Conservation (phyloP, 2,113 vertebrate genomes). For the Platysternon megacephalum region DNA sequence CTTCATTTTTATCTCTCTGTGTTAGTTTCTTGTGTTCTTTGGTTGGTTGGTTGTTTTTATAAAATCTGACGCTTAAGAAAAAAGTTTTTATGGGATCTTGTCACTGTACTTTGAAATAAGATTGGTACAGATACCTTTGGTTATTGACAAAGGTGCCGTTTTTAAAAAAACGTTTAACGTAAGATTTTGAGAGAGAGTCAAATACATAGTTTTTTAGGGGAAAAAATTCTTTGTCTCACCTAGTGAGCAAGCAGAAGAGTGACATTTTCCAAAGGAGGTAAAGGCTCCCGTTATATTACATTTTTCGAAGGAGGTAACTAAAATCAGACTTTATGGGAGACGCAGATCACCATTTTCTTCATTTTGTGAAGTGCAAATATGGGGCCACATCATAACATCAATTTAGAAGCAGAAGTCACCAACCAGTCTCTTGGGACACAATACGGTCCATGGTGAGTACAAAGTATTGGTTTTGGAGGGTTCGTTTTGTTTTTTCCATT, state of each 20-base stretch:
- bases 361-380: not conserved
- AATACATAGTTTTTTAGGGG: not conserved
- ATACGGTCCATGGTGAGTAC: not conserved
- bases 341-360: not conserved
- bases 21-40: conserved; percentile 33
- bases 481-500: too few relatives aligned
- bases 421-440: not conserved
- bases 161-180: not conserved
- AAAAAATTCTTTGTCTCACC: not conserved
- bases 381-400: rapidly evolving
- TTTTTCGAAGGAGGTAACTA: not conserved
- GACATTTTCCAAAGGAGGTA: not conserved
- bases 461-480: too few relatives aligned
- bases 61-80: not conserved
- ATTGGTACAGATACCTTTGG: not conserved
- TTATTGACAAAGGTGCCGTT: not conserved
- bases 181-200: not conserved
- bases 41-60: not conserved
- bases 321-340: not conserved
- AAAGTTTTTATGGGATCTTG: conserved; percentile 43
- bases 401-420: not conserved
- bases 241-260: rapidly evolving
- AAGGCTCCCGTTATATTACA: too few relatives aligned
- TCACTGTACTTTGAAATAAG: not conserved
- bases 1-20: not conserved